Evolutionary conservation across 2,797 vertebrate genomes (phyloP).

Genomic region (Morus bassanus): DNA sequence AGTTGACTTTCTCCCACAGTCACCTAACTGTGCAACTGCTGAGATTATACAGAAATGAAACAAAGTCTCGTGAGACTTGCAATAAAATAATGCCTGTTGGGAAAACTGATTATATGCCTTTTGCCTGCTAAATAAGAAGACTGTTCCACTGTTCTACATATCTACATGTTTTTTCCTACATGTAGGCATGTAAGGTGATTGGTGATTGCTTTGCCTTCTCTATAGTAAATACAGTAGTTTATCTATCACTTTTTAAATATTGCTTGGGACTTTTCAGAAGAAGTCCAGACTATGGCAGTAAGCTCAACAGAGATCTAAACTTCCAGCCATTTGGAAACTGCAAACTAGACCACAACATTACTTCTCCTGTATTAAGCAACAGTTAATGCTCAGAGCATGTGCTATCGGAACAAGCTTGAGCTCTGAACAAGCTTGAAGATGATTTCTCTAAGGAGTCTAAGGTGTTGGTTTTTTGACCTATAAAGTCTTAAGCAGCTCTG

Average conservation of each 20-base stretch:
- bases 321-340: neutral
- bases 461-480: slow-evolving; percentile 56
- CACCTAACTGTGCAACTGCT: neutral
- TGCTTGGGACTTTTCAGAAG: neutral
- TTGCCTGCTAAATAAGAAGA: neutral
- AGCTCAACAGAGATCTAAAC: neutral
- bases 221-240: neutral
- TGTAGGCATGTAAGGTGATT: neutral
- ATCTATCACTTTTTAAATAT: neutral
- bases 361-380: neutral
- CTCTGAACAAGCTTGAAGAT: neutral
- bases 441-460: slow-evolving; percentile 11
- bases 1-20: neutral
- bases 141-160: neutral
- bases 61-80: neutral
- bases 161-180: neutral
- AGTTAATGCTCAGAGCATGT: neutral
- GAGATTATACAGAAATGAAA: neutral
- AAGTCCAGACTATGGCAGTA: neutral
- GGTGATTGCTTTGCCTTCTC: neutral
- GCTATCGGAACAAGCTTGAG: neutral
- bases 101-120: neutral
- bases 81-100: neutral
- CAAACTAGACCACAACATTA: neutral
- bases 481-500: slow-evolving; percentile 27